These are phyloP conservation scores for Isaurus tuberculatus DNA, from an alignment of 92 coral and sea anemone species.

Conservation along the genomic window DNA sequence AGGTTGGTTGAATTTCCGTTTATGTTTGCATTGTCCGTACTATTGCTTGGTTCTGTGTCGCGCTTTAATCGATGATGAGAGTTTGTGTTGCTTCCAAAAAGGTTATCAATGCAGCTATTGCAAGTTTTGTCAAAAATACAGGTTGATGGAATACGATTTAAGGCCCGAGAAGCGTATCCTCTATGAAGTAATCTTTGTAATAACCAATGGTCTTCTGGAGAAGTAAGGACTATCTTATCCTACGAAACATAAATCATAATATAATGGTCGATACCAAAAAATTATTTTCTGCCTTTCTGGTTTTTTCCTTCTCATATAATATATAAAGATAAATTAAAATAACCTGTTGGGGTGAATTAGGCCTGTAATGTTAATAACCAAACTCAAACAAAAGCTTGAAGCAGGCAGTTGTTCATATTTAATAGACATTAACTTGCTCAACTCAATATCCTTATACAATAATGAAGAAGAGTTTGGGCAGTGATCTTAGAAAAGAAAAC, in stretches of 20 bases:
- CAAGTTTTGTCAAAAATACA: conserved; percentile 10
- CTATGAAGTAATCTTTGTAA: conserved; percentile 5
- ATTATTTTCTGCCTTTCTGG: too few species aligned
- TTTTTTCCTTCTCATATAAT: too few species aligned
- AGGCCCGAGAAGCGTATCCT: background rate
- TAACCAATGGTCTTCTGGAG: background rate
- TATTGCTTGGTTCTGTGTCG: background rate
- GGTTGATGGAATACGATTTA: background rate
- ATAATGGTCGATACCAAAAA: too few species aligned
- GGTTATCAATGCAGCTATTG: background rate
- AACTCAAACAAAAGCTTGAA: too few species aligned
- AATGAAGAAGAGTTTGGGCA: too few species aligned
- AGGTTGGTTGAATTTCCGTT: background rate
- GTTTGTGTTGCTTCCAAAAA: background rate
- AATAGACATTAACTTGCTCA: too few species aligned
- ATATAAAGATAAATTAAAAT: too few species aligned
- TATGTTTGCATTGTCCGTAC: background rate
- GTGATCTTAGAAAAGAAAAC: too few species aligned
- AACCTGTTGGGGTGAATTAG: too few species aligned
- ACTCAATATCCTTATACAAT: too few species aligned
- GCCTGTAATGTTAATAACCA: too few species aligned
- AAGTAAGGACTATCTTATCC: conserved; percentile 12
- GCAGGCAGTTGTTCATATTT: too few species aligned
- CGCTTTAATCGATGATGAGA: conserved; percentile 9
- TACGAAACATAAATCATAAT: background rate